These are phyloP conservation scores for Apistogramma diplotaenia DNA, from an alignment of 2,113 vertebrate genomes.

Conservation along the genomic window DNA sequence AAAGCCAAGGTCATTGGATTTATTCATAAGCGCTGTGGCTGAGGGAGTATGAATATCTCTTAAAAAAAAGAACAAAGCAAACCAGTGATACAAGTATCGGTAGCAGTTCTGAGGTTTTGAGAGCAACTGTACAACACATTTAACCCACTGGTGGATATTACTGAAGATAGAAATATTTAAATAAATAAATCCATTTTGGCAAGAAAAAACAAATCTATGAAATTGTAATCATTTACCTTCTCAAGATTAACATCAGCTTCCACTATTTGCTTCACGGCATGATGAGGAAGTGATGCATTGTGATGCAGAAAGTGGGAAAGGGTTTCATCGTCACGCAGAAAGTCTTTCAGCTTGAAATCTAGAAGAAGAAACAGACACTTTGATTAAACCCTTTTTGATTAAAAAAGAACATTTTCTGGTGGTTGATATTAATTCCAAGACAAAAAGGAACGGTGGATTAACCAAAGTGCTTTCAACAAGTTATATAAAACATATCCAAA, in stretches of 20 bases:
- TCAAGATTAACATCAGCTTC: slow-evolving; percentile 85
- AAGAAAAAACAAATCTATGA: neutral
- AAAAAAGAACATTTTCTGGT: neutral
- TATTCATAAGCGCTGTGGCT: neutral
- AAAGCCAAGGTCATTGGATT: slow-evolving; percentile 60
- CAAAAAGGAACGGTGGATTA: neutral
- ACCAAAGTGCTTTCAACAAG: neutral
- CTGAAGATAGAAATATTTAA: neutral
- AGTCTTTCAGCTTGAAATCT: slow-evolving; percentile 93
- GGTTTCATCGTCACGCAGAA: slow-evolving; percentile 87
- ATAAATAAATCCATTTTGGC: neutral
- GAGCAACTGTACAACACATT: neutral
- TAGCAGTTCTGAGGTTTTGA: neutral
- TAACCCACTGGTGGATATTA: neutral
- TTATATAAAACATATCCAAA: neutral
- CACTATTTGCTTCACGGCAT: slow-evolving; percentile 81
- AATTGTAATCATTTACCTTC: slow-evolving; percentile 75
- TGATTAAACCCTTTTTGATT: neutral
- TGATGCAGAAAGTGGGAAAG: slow-evolving; percentile 87
- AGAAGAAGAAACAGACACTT: neutral
- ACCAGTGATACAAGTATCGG: neutral
- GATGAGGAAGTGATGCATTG: slow-evolving; percentile 83
- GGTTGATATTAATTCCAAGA: neutral
- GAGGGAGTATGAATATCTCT: slow-evolving; percentile 5
- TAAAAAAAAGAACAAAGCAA: neutral